Conservation (phyloP, 2,113 vertebrate genomes). For the Symphodus melops region DNA sequence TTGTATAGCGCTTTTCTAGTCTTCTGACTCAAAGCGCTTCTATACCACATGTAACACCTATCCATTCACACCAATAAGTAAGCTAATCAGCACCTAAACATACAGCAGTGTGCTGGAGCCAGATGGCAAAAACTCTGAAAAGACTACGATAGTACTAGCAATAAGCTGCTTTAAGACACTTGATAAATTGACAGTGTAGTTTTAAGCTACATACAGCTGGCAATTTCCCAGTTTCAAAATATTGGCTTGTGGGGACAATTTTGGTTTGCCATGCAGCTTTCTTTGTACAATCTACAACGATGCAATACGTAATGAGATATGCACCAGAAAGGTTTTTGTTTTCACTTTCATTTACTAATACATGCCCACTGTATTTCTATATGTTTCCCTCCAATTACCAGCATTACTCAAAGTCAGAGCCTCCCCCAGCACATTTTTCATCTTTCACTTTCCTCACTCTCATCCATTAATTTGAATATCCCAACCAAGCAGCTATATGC, state of each 20-base stretch:
- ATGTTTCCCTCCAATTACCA: conserved; percentile 79
- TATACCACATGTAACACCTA: too few relatives aligned
- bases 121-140: conserved; percentile 76
- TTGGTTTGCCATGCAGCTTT: conserved; percentile 70
- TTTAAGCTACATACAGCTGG: conserved; percentile 39
- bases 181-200: conserved; percentile 66
- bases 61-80: too few relatives aligned
- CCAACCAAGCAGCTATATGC: conserved; percentile 50
- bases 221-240: conserved; percentile 39
- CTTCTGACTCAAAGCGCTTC: too few relatives aligned
- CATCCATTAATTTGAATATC: conserved; percentile 81
- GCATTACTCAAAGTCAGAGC: conserved; percentile 82
- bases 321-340: conserved; percentile 27
- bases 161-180: conserved; percentile 61
- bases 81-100: conserved; percentile 79
- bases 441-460: conserved; percentile 75
- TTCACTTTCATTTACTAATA: conserved; percentile 72
- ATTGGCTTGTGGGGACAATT: conserved; percentile 38
- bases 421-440: conserved; percentile 74
- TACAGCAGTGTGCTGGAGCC: conserved; percentile 71
- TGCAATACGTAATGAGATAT: conserved; percentile 70
- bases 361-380: conserved; percentile 74
- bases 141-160: conserved; percentile 61
- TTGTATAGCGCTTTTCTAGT: too few relatives aligned
- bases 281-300: conserved; percentile 56